Evolutionary conservation across 2,113 vertebrate genomes (phyloP).

Genomic region (Ameiurus melas): DNA sequence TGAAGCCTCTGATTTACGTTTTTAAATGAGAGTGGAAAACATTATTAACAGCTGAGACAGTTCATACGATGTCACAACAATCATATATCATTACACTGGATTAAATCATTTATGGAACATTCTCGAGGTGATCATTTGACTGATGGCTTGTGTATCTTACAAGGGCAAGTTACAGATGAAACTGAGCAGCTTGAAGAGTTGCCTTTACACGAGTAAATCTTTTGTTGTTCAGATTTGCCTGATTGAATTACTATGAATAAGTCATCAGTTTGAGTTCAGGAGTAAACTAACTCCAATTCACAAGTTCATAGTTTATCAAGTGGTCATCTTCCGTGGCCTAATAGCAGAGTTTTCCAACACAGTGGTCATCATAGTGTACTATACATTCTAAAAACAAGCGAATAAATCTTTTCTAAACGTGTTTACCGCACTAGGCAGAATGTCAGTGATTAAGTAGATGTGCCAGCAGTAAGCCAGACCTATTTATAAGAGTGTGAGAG

Average conservation of each 20-base stretch:
- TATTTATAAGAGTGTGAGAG: slow-evolving; percentile 57
- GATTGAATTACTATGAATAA: slow-evolving; percentile 48
- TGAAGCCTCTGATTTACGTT: neutral
- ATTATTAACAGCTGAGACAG: neutral
- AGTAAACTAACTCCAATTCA: slow-evolving; percentile 32
- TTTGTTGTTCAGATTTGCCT: slow-evolving; percentile 35
- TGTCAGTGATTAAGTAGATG: slow-evolving; percentile 41
- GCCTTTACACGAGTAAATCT: slow-evolving; percentile 17
- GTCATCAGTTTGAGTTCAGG: slow-evolving; percentile 32
- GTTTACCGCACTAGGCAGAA: slow-evolving; percentile 29
- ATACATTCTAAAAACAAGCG: slow-evolving; percentile 4
- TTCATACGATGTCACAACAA: neutral
- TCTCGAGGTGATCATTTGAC: slow-evolving; percentile 24
- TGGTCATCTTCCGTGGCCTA: neutral
- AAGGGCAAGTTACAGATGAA: slow-evolving; percentile 24
- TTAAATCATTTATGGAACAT: slow-evolving; percentile 7
- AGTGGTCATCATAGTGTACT: neutral
- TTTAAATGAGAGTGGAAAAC: neutral
- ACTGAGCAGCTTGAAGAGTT: slow-evolving; percentile 9
- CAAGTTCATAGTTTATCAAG: slow-evolving; percentile 26
- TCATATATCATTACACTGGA: slow-evolving; percentile 1
- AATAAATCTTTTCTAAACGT: slow-evolving; percentile 43
- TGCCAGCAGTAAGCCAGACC: slow-evolving; percentile 46
- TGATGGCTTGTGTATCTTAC: slow-evolving; percentile 21
- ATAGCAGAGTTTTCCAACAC: neutral